phyloP scores from a whole-genome alignment of 2,888 invertebrate species.

The Gastracanthus pulcherrimus region DNA sequence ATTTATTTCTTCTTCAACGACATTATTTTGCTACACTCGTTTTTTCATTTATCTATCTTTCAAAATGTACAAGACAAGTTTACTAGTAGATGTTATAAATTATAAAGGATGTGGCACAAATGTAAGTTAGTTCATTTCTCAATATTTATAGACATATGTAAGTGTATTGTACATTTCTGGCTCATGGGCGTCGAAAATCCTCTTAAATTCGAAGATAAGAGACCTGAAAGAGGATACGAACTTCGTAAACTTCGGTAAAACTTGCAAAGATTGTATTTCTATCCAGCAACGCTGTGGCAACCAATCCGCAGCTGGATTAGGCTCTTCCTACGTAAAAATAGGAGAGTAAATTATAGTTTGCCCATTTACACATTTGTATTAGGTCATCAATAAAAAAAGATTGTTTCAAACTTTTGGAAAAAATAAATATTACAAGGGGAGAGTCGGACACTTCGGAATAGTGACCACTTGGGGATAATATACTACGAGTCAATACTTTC shows the following conservation, averaged over 20 bases:
- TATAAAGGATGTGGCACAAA: too few species aligned
- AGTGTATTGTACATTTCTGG: constrained; percentile 84
- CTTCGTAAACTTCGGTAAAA: constrained; percentile 81
- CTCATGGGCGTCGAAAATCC: constrained; percentile 83
- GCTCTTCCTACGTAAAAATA: constrained; percentile 75
- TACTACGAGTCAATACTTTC: too few species aligned
- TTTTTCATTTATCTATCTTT: too few species aligned
- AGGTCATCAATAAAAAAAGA: neutral
- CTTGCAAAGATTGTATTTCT: constrained; percentile 86
- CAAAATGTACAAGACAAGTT: too few species aligned
- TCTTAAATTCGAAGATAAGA: constrained; percentile 80
- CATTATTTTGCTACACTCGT: too few species aligned
- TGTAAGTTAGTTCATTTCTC: too few species aligned
- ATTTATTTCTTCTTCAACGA: too few species aligned
- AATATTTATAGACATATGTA: too few species aligned
- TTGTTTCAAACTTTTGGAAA: neutral
- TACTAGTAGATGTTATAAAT: too few species aligned
- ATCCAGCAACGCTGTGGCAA: constrained; percentile 89
- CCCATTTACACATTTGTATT: neutral
- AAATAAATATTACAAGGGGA: too few species aligned
- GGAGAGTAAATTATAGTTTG: neutral
- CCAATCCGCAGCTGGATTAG: constrained; percentile 90
- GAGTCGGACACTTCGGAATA: too few species aligned
- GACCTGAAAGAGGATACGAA: constrained; percentile 83
- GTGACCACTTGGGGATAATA: too few species aligned